Evolutionary conservation across 2,113 vertebrate genomes (phyloP).

Genomic region (Upupa epops): DNA sequence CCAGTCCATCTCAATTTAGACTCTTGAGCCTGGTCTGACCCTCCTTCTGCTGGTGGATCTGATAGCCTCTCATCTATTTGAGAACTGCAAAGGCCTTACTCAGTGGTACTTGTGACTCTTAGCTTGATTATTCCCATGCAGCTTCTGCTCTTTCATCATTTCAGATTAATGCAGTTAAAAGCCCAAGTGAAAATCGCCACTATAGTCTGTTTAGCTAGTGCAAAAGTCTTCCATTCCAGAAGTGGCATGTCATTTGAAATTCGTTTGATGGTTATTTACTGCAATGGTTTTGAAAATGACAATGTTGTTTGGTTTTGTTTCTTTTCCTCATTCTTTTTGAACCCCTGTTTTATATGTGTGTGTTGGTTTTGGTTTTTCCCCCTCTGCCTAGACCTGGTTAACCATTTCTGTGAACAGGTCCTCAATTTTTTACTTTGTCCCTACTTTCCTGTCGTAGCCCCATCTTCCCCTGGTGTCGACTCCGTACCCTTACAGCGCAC

Average conservation of each 20-base stretch:
- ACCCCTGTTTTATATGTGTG: constrained; percentile 74
- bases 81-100: neutral
- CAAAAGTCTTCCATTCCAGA: neutral
- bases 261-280: neutral
- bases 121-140: neutral
- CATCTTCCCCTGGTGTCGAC: constrained; percentile 99
- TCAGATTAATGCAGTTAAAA: neutral
- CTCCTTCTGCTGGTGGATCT: neutral
- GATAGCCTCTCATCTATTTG: neutral
- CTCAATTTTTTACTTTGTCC: constrained; percentile 99
- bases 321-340: constrained; percentile 73
- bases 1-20: neutral
- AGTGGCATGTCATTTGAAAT: neutral
- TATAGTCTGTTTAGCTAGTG: neutral
- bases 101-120: neutral
- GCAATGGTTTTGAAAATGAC: constrained; percentile 49
- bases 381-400: constrained; percentile 88
- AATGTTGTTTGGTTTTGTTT: constrained; percentile 60
- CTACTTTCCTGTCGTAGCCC: constrained; percentile 97
- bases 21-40: neutral
- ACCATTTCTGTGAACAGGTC: constrained; percentile 92
- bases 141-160: neutral
- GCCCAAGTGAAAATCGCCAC: neutral
- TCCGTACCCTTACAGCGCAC: constrained; percentile 98
- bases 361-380: constrained; percentile 56